Base-by-base conservation (phyloP, 1,140 invertebrate species). In the Diorhabda elongata region DNA sequence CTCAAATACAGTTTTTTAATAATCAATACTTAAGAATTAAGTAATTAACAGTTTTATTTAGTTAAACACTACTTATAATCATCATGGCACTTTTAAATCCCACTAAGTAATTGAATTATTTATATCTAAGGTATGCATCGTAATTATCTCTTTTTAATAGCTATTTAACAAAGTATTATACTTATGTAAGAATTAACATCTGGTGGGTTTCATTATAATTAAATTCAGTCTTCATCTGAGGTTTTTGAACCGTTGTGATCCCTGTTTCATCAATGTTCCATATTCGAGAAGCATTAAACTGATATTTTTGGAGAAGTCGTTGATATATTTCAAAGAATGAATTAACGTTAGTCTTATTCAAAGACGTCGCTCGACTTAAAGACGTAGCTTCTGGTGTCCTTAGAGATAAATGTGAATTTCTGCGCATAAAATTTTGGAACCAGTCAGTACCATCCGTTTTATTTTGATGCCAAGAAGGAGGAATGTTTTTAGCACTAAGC, bases 351-450 rank as follows among this genome's bases (percentile, higher is more conserved):
- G 57, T 69, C 62, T 69, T 67, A 58, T 68, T 68, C 57, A 71
- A 71, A 41, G 67, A 69, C 41, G 58, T 58, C 41, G 41, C 8
- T 59, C 61, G 8, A 64, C 58, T 44, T 64, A 52, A 60, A 26
- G 64, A 58, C 47, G 65, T 70, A 44, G 71, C 72, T 71, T 76
- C 76, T 44, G 75, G 71, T 61, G 68, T 73, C 63, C 70, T 71
- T 70, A 77, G 44, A 62, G 72, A 74, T 44, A 77, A 66, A n/a
- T 58, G 52, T 9, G 64, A 42, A 64, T 76, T 72, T 71, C 71
- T 74, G 57, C 71, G 65, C 70, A 74, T 70, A 65, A 73, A 76
- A 59, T 52, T 64, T n/a, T 70, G 57, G 64, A 74, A 74, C 75
- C 75, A 77, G 67, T 76, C 73, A 42, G 59, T 3, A 63, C 74